These are phyloP conservation scores for Gortyna flavago DNA, from an alignment of 2,888 invertebrate species.

Conservation along the genomic window DNA sequence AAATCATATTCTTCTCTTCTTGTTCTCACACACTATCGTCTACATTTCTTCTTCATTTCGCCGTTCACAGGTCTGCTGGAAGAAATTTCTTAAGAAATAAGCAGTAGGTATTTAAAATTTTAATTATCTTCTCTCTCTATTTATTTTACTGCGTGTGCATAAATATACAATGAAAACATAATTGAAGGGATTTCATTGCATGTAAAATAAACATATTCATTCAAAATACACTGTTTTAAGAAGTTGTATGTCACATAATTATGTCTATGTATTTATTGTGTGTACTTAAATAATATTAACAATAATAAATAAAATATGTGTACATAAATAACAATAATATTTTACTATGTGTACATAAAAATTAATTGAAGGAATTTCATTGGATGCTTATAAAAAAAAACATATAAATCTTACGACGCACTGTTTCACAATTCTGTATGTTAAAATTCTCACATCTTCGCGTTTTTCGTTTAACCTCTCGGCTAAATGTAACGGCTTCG, in stretches of 20 bases:
- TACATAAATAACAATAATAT: no score
- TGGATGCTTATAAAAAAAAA: neutral
- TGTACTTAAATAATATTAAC: no score
- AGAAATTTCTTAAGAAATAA: neutral
- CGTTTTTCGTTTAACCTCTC: conserved; percentile 6
- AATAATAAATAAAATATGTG: no score
- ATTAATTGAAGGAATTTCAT: neutral
- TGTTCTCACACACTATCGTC: neutral
- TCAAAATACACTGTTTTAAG: neutral
- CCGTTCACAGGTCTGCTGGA: neutral
- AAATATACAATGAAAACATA: no score
- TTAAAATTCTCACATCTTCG: neutral
- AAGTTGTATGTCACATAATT: neutral
- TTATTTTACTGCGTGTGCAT: no score
- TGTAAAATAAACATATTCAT: neutral
- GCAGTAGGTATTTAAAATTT: neutral
- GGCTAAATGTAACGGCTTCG: conserved; percentile 18
- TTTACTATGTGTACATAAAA: no score
- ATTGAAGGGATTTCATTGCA: neutral
- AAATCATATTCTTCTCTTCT: neutral
- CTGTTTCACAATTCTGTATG: neutral
- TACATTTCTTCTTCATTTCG: neutral
- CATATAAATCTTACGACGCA: neutral
- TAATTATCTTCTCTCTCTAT: neutral
- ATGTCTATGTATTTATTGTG: neutral